Evolutionary conservation across 2,888 invertebrate species (phyloP).

Genomic region (Alitta virens): DNA sequence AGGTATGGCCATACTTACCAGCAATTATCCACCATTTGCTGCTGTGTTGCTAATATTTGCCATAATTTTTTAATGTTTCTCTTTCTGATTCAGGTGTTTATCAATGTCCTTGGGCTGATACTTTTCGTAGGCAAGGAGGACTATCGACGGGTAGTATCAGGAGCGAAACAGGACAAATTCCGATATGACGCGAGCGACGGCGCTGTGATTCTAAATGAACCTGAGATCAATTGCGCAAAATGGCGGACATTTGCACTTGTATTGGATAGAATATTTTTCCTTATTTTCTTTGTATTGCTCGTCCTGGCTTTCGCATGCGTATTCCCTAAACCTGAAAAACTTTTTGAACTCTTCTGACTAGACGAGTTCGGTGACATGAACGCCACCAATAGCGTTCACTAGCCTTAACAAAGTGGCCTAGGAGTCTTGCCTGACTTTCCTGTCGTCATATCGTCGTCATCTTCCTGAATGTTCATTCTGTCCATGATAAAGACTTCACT

Average conservation of each 20-base stretch:
- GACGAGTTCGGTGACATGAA: no score
- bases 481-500: no score
- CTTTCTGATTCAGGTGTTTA: not conserved
- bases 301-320: not conserved
- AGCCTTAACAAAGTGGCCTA: no score
- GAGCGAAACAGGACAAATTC: not conserved
- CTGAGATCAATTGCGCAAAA: not conserved
- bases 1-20: not conserved
- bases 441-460: no score
- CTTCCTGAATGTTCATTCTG: no score
- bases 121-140: not conserved
- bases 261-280: constrained; percentile 3
- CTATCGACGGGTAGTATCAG: not conserved
- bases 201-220: not conserved
- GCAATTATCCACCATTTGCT: no score
- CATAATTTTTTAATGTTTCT: no score
- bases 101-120: not conserved
- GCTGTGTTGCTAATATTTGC: no score
- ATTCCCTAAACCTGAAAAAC: not conserved
- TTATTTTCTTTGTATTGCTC: not conserved
- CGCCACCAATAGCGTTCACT: no score
- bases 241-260: not conserved
- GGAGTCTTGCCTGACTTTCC: no score
- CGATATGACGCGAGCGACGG: not conserved
- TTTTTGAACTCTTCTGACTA: not conserved